A percentile compares a stretch with the other conserved stretches of the same genome.
phyloP scores from a whole-genome alignment of 2,113 vertebrate species.

The Zootoca vivipara region DNA sequence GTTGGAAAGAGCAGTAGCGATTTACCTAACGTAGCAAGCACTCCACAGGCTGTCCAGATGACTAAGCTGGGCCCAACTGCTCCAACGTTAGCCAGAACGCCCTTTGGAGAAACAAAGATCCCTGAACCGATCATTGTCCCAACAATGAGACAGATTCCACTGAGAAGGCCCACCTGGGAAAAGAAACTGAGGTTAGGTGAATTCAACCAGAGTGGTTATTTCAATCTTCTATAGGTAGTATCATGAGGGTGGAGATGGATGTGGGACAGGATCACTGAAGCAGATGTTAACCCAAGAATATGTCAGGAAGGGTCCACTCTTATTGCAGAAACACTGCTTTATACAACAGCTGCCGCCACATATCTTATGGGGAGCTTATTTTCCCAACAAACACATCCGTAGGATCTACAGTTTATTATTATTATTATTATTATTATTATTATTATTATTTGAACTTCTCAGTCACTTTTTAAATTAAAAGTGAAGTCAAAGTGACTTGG shows the following conservation, averaged over 20 bases:
- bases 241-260: neutral
- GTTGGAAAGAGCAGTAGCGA: fast-evolving
- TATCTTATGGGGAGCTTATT: no score
- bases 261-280: no score
- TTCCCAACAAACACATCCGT: no score
- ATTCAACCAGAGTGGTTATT: neutral
- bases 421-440: no score
- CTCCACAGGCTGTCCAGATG: constrained; percentile 89
- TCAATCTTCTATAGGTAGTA: neutral
- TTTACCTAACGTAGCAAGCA: constrained; percentile 90
- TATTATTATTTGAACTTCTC: no score
- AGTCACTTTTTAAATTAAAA: no score
- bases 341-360: no score
- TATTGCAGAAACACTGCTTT: neutral
- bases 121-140: constrained; percentile 95
- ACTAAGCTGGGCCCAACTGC: constrained; percentile 89
- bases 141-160: constrained; percentile 90
- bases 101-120: constrained; percentile 95
- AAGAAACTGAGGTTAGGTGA: constrained; percentile 4
- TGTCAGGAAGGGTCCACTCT: no score
- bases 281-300: no score
- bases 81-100: constrained; percentile 85
- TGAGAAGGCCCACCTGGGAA: constrained; percentile 89
- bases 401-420: no score
- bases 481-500: no score